Percentiles rank a stretch among this genome's conserved stretches.
phyloP scores from a whole-genome alignment of 2,888 invertebrate species.

The Cephonodes hylas region DNA sequence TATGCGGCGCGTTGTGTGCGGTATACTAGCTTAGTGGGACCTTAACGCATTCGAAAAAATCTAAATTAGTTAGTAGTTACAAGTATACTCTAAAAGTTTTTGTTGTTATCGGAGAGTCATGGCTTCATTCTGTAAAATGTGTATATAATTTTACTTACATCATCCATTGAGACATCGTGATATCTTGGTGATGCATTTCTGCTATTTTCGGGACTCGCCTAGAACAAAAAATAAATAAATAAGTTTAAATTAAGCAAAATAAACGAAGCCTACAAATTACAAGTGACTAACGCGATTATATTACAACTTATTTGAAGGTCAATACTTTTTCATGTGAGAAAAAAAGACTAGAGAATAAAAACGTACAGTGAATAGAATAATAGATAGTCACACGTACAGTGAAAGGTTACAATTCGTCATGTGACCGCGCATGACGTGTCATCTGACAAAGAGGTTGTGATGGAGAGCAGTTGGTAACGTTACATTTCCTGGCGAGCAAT shows the following conservation, averaged over 20 bases:
- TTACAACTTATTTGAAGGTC: too few relatives aligned
- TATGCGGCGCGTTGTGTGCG: too few relatives aligned
- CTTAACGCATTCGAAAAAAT: too few relatives aligned
- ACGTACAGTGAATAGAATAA: too few relatives aligned
- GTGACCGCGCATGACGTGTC: neutral
- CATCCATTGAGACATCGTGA: conserved; percentile 76
- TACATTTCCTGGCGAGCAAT: neutral
- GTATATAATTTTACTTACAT: conserved; percentile 52
- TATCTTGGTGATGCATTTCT: conserved; percentile 76
- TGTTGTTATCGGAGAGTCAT: too few relatives aligned
- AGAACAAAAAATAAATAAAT: conserved; percentile 49
- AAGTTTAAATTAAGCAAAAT: neutral
- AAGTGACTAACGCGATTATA: too few relatives aligned
- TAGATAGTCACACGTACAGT: too few relatives aligned
- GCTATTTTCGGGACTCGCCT: conserved; percentile 78
- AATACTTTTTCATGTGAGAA: neutral
- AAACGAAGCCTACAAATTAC: neutral
- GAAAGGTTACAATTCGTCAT: neutral
- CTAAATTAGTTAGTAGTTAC: too few relatives aligned
- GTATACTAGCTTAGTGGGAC: too few relatives aligned
- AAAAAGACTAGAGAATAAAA: too few relatives aligned
- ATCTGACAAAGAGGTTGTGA: neutral
- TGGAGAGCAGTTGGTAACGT: neutral
- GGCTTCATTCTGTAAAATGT: too few relatives aligned
- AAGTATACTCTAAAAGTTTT: too few relatives aligned